phyloP scores from a whole-genome alignment of 2,797 vertebrate genomes.

The Enteromius mattozi region DNA sequence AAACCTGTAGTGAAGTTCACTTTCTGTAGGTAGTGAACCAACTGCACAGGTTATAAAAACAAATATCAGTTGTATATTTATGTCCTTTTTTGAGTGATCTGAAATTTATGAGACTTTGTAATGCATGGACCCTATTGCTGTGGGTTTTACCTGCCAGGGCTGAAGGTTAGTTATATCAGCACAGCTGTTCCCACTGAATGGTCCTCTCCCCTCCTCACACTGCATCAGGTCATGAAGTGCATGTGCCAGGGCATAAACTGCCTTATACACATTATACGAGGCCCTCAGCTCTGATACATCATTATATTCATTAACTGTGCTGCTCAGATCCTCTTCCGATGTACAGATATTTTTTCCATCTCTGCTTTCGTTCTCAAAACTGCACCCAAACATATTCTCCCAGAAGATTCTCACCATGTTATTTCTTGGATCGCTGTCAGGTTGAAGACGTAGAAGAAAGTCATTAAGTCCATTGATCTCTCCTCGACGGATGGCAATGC shows the following conservation, averaged over 20 bases:
- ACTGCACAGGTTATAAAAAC: slow-evolving; percentile 48
- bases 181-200: slow-evolving; percentile 69
- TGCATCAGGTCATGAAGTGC: slow-evolving; percentile 67
- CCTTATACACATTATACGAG: slow-evolving; percentile 61
- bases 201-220: slow-evolving; percentile 68
- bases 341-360: slow-evolving; percentile 57
- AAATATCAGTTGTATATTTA: background rate
- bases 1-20: slow-evolving; percentile 72
- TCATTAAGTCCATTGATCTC: slow-evolving; percentile 69
- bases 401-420: slow-evolving; percentile 27
- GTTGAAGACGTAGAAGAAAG: slow-evolving; percentile 54
- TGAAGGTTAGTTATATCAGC: slow-evolving; percentile 63
- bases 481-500: slow-evolving; percentile 68
- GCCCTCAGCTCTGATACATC: slow-evolving; percentile 62
- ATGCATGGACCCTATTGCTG: background rate
- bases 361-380: background rate
- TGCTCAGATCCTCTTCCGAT: slow-evolving; percentile 48
- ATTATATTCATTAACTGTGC: slow-evolving; percentile 59
- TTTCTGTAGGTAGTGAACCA: slow-evolving; percentile 69
- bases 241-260: slow-evolving; percentile 73
- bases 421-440: slow-evolving; percentile 22
- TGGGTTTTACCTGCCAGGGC: slow-evolving; percentile 72
- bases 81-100: background rate
- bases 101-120: background rate
- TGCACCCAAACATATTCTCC: slow-evolving; percentile 34